Evolutionary conservation across 2,888 invertebrate species (phyloP), one percentile per base, ranked within the genome.

Genomic region (Meghimatium bilineatum): DNA sequence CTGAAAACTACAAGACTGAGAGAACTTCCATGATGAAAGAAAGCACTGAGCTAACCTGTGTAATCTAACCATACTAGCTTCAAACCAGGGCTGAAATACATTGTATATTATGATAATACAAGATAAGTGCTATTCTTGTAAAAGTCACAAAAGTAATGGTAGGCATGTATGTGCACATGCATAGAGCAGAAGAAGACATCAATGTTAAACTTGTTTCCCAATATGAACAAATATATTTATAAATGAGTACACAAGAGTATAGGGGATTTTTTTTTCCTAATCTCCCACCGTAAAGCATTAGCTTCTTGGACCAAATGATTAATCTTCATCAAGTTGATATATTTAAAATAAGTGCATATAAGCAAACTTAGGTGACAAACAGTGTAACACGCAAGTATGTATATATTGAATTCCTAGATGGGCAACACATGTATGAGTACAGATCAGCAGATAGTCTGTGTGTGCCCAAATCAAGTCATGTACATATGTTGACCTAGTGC

Each of bases 211-310:
- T n/a, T 38, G 26, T 44, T 72, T 26, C 49, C 72, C 38, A 44
- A 8, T 72, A n/a, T 6, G 49, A 72, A 72, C 72, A n/a, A 72
- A 29, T 44, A 49, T 72, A 44, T 44, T 38, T 38, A 71, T 36
- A 38, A 38, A 38, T 36, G 72, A 44, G n/a, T 72, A 72, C 29
- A 49, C 26, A n/a, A 17, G 44, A 72, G 44, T 49, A 72, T 44
- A 72, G 44, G 72, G 29, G 72, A 38, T n/a, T n/a, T 72, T 29
- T n/a, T n/a, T n/a, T n/a, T n/a, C n/a, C 8, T 44, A 12, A 44
- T 38, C 72, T 72, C 72, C 72, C 72, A 49, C 72, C n/a, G 29
- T 44, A 72, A 72, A 49, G 49, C 72, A 72, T 44, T 44, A 72
- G n/a, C 44, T 72, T 23, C n/a, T n/a, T 44, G n/a, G 6, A 12